A percentile compares a stretch with the other conserved stretches of the same genome.
Evolutionary conservation across 30 jellyfish, hydroid and myxozoan genomes (phyloP).

Genomic region (Hydra vulgaris): DNA sequence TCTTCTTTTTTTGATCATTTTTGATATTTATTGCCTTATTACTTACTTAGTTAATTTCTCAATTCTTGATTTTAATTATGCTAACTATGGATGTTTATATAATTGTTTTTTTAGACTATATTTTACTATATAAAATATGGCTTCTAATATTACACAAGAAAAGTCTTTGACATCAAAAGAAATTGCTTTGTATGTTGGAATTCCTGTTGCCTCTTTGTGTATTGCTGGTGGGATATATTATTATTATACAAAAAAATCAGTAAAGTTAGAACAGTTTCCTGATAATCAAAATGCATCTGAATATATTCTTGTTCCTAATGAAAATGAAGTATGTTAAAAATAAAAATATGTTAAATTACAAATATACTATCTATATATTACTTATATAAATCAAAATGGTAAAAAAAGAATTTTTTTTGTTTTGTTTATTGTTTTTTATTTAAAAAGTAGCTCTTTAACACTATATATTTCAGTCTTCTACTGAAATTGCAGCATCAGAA

Average conservation of each 20-base stretch:
- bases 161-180: conserved; percentile 33
- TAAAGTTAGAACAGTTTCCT: background rate
- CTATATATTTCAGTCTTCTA: conserved; percentile 1
- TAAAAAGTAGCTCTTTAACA: too few relatives aligned
- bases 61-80: too few relatives aligned
- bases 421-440: background rate
- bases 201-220: conserved; percentile 85
- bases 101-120: background rate
- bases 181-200: conserved; percentile 80
- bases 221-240: conserved; percentile 69
- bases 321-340: background rate
- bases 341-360: too few relatives aligned
- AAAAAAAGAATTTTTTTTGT: too few relatives aligned
- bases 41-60: too few relatives aligned
- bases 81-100: too few relatives aligned
- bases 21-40: too few relatives aligned
- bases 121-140: background rate
- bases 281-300: background rate
- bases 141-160: conserved; percentile 9
- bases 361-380: too few relatives aligned
- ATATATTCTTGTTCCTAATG: background rate
- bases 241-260: conserved; percentile 16
- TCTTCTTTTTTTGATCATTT: too few relatives aligned
- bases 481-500: conserved; percentile 50
- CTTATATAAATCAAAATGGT: too few relatives aligned